Base-by-base conservation (phyloP, 1,140 invertebrate species). In the Cyclina sinensis region DNA sequence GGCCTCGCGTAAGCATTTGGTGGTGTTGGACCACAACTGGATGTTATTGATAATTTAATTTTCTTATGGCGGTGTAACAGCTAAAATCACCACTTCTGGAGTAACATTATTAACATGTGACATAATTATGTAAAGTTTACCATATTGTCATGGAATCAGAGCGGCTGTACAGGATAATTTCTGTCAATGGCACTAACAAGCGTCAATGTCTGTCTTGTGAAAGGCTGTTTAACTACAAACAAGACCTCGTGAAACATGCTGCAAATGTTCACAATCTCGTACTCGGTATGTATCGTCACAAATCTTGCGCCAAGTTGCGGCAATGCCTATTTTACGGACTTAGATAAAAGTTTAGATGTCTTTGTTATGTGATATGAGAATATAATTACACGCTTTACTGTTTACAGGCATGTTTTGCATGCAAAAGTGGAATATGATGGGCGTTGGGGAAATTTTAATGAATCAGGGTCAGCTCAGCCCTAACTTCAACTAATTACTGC, bases 161-260 rank as follows among this genome's bases (percentile, higher is more conserved):
- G 68, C 68, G 68, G 68, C 68, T 73, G 68, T 73, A 73, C 68
- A 73, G 68, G 68, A 73, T 73, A 32, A 73, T 73, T 35, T 73
- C 68, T 73, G 68, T 73, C 68, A 73, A 73, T 73, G 68, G 68
- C 68, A 73, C 68, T 73, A 73, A 73, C 68, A 73, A 73, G 68
- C 68, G 68, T 37, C 68, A 73, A 73, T 73, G 68, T 73, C 18
- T 73, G 68, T 73, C 68, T 73, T 73, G 68, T 73, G 68, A 73
- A 73, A 73, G 68, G 68, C 68, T 73, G 68, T 73, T 73, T 35
- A 73, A 73, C 68, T 73, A 73, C 68, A 73, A 73, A 73, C 68
- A 73, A 73, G 68, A 73, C 68, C 68, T 73, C 68, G 68, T 73
- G 68, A 73, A 73, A 73, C 68, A 73, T 73, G 68, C 68, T 73